Conservation (phyloP, 2,113 vertebrate genomes). For the Pteropus alecto region DNA sequence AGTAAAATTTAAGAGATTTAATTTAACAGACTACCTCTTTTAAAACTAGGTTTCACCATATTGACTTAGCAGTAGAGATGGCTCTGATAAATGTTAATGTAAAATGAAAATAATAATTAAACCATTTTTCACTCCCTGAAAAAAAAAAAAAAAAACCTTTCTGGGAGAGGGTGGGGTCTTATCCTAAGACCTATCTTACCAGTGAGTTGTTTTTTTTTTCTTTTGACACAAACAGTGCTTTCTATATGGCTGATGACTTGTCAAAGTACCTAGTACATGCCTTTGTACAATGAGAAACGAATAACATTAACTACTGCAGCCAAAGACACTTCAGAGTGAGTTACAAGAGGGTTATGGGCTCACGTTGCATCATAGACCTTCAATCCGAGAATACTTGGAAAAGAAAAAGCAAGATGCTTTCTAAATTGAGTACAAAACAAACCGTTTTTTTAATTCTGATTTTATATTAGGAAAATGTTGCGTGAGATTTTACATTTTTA, state of each 20-base stretch:
- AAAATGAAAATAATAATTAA: background rate
- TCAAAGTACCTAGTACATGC: background rate
- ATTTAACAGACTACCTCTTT: background rate
- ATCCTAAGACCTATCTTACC: background rate
- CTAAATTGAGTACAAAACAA: background rate
- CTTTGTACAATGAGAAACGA: background rate
- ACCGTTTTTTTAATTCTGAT: background rate
- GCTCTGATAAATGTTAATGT: background rate
- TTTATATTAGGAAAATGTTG: background rate
- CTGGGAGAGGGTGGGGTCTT: accelerated
- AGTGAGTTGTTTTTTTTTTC: background rate
- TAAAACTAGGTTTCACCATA: background rate
- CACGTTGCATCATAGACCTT: background rate
- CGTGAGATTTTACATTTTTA: background rate
- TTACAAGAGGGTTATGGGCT: background rate
- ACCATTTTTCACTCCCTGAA: background rate
- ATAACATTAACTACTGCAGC: background rate
- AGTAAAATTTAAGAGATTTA: background rate
- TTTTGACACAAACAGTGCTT: background rate
- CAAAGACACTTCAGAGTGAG: background rate
- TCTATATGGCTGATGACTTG: background rate
- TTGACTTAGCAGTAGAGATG: background rate
- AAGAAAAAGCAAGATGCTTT: background rate
- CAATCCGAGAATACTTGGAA: background rate
- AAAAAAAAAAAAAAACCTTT: background rate